Conservation (phyloP, 2,113 vertebrate species). For the Ardeotis arabs region DNA sequence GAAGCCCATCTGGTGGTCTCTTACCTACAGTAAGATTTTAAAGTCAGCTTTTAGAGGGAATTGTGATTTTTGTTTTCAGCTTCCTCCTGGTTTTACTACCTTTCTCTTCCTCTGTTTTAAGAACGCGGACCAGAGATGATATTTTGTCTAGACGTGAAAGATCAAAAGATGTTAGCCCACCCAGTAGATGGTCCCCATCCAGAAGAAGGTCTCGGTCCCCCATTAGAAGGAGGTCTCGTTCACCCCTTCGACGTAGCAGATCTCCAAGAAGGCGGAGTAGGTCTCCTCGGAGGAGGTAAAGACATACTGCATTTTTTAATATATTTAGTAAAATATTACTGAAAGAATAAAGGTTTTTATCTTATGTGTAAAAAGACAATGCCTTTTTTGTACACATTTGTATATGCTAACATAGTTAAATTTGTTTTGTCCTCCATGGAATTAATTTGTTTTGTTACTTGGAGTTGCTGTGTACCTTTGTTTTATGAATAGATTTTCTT, state of each 20-base stretch:
- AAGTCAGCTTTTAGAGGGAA: not conserved
- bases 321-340: not conserved
- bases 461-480: not conserved
- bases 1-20: not conserved
- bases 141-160: conserved; percentile 77
- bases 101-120: conserved; percentile 47
- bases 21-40: not conserved
- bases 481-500: not conserved
- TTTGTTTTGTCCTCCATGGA: not conserved
- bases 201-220: conserved; percentile 84
- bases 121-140: conserved; percentile 82
- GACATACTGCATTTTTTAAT: not conserved
- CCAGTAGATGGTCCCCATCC: conserved; percentile 79
- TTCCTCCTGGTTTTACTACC: not conserved
- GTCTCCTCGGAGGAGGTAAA: conserved; percentile 89
- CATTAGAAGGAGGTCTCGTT: conserved; percentile 80
- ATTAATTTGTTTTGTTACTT: not conserved
- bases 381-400: not conserved
- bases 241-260: conserved; percentile 83
- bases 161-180: conserved; percentile 77
- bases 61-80: not conserved
- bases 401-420: not conserved
- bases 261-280: conserved; percentile 89
- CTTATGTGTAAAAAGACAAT: rapidly evolving
- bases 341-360: not conserved